Conservation (phyloP, 1,140 invertebrate genomes). For the Neodiprion virginianus region DNA sequence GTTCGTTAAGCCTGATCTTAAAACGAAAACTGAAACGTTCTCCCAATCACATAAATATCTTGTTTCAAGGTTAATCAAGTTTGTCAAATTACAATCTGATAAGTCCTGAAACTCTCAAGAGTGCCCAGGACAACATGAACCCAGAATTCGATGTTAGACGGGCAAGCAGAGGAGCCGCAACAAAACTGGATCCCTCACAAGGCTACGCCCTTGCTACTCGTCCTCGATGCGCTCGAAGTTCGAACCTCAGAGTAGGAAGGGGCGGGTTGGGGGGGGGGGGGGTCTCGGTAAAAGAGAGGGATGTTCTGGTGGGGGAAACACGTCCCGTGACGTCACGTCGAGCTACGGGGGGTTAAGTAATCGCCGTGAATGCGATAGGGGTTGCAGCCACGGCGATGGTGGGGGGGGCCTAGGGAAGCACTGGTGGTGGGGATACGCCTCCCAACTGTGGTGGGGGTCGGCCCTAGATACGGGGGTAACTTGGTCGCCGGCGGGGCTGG, state of each 20-base stretch:
- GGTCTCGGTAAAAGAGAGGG: background rate
- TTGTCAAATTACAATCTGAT: background rate
- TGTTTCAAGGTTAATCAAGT: too few species aligned
- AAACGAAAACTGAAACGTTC: too few species aligned
- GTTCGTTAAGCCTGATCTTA: too few species aligned
- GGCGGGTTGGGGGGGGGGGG: too few species aligned
- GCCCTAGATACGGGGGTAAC: conserved; percentile 16
- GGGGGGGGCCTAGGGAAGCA: background rate
- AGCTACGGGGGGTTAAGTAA: conserved; percentile 7
- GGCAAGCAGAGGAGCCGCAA: background rate
- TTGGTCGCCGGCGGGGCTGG: conserved; percentile 11
- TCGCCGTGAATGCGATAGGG: background rate
- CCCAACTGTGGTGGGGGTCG: conserved; percentile 19
- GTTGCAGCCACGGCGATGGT: conserved; percentile 1
- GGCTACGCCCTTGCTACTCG: conserved; percentile 6
- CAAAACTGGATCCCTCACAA: background rate
- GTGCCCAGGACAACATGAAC: background rate
- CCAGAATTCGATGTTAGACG: background rate
- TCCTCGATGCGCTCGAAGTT: background rate
- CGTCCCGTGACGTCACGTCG: background rate
- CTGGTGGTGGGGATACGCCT: background rate
- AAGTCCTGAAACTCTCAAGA: background rate
- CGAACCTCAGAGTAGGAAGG: too few species aligned
- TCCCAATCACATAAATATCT: too few species aligned
- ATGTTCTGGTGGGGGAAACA: background rate